A percentile compares a stretch with the other conserved stretches of the same genome.
Conservation (phyloP, 2,888 invertebrate species). For the Cistogaster globosa region DNA sequence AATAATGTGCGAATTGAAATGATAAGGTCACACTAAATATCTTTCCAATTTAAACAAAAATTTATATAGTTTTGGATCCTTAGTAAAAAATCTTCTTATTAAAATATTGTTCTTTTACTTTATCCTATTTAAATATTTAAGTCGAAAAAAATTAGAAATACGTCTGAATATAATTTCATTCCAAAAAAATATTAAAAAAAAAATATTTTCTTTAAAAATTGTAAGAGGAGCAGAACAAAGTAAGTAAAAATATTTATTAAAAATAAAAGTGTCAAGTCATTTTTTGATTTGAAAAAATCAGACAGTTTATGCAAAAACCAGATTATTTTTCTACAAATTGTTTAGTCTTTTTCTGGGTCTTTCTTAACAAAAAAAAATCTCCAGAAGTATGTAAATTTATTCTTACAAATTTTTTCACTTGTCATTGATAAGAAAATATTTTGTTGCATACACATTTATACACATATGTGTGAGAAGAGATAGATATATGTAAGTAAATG, state of each 20-base stretch:
- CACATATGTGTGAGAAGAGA: not conserved
- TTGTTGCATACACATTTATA: slow-evolving; percentile 27
- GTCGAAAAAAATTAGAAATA: too few relatives aligned
- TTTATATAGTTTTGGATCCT: too few relatives aligned
- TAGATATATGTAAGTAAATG: not conserved
- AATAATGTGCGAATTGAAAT: too few relatives aligned
- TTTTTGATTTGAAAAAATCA: slow-evolving; percentile 53
- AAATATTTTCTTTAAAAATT: too few relatives aligned
- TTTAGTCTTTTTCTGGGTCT: not conserved
- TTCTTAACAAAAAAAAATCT: too few relatives aligned
- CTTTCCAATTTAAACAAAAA: too few relatives aligned
- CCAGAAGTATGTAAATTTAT: slow-evolving; percentile 62
- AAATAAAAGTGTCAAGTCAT: not conserved
- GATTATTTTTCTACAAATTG: slow-evolving; percentile 30
- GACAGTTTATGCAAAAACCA: not conserved
- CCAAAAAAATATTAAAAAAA: too few relatives aligned
- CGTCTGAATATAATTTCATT: too few relatives aligned
- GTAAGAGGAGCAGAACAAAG: not conserved
- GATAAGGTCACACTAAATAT: too few relatives aligned
- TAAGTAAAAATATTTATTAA: not conserved
- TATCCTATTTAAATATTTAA: too few relatives aligned
- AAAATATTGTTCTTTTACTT: too few relatives aligned
- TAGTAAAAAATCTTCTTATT: too few relatives aligned
- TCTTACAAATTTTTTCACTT: slow-evolving; percentile 57
- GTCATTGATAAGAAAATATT: slow-evolving; percentile 45